Percentiles rank a stretch among this genome's conserved stretches.
Conservation (phyloP, 2,113 vertebrate species). For the Nycticorax nycticorax region DNA sequence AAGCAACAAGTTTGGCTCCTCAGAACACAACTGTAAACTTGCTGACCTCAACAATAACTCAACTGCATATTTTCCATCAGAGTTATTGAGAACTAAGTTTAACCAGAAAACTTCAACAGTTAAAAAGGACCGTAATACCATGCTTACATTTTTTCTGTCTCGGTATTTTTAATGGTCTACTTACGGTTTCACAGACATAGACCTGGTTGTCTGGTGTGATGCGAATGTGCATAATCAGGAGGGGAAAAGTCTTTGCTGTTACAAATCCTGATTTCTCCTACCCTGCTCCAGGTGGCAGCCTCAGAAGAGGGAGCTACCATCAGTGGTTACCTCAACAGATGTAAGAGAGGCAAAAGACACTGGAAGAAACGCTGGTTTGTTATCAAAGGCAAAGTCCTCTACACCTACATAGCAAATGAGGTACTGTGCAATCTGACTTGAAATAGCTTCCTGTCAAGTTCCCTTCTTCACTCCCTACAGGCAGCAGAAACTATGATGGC, state of each 20-base stretch:
- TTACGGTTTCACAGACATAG: background rate
- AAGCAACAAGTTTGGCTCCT: background rate
- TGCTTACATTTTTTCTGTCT: background rate
- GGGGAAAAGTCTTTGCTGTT: background rate
- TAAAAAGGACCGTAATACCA: background rate
- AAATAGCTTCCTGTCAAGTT: background rate
- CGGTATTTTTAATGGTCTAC: background rate
- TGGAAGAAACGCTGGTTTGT: conserved; percentile 99
- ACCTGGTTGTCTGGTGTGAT: background rate
- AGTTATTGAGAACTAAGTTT: background rate
- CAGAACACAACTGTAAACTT: background rate
- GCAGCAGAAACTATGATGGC: background rate
- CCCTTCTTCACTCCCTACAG: background rate
- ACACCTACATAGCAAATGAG: conserved; percentile 90
- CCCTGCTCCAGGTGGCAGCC: conserved; percentile 80
- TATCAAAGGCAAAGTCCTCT: conserved; percentile 98
- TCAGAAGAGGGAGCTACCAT: conserved; percentile 87
- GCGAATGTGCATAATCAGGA: background rate
- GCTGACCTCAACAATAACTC: background rate
- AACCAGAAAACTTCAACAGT: background rate
- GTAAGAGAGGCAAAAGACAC: conserved; percentile 90
- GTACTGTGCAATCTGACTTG: conserved; percentile 67
- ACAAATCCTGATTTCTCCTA: background rate
- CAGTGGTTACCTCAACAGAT: conserved; percentile 88
- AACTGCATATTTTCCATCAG: background rate